Evolutionary conservation across 2,888 invertebrate genomes (phyloP).

Genomic region (Merodon equestris): DNA sequence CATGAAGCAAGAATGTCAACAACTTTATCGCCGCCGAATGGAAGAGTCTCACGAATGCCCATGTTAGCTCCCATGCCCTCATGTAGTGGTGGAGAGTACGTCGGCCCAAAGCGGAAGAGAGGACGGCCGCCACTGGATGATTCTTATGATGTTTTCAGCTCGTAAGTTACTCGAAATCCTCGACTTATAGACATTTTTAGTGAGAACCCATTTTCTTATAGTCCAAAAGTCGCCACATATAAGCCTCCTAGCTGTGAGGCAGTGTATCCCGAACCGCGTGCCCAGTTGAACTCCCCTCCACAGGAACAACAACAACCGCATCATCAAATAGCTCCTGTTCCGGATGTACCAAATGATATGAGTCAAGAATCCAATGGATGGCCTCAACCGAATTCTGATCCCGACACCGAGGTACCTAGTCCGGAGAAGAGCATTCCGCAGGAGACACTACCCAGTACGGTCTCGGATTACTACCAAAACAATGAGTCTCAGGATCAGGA

Average conservation of each 20-base stretch:
- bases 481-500: constrained; percentile 41
- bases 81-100: constrained; percentile 70
- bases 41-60: constrained; percentile 75
- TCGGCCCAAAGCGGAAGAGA: constrained; percentile 82
- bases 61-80: constrained; percentile 75
- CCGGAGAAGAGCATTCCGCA: constrained; percentile 18
- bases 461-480: constrained; percentile 41
- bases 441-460: constrained; percentile 32
- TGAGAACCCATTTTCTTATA: background rate
- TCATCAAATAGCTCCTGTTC: constrained; percentile 1
- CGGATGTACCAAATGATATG: constrained; percentile 10
- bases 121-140: constrained; percentile 85
- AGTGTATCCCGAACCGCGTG: constrained; percentile 48
- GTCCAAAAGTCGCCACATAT: constrained; percentile 43
- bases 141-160: constrained; percentile 78
- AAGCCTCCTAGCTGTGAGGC: constrained; percentile 35
- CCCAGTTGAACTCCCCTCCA: constrained; percentile 37
- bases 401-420: constrained; percentile 13
- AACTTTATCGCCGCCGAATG: constrained; percentile 58
- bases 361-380: constrained; percentile 42
- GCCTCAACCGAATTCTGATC: constrained; percentile 25
- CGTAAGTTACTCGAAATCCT: constrained; percentile 71
- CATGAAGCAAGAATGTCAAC: constrained; percentile 60
- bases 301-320: constrained; percentile 13
- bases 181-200: background rate